phyloP scores from a whole-genome alignment of 2,113 vertebrate genomes.

The Vanacampus margaritifer region DNA sequence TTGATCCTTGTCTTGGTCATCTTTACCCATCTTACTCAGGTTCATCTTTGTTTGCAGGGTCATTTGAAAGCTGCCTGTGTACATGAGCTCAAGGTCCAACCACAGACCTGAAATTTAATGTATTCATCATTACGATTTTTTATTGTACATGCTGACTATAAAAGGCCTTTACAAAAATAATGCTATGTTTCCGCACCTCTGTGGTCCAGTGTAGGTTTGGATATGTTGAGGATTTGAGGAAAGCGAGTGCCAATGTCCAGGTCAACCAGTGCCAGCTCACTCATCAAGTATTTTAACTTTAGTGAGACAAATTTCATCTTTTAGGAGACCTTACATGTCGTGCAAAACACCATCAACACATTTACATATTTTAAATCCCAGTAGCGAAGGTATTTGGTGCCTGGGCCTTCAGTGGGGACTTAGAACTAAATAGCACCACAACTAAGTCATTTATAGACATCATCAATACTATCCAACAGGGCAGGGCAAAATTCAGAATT shows the following conservation, averaged over 20 bases:
- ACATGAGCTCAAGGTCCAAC: conserved; percentile 81
- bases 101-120: conserved; percentile 72
- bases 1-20: conserved; percentile 65
- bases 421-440: too few relatives aligned
- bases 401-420: too few relatives aligned
- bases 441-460: too few relatives aligned
- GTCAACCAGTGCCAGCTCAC: conserved; percentile 78
- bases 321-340: too few relatives aligned
- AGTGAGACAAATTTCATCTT: conserved; percentile 20
- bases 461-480: too few relatives aligned
- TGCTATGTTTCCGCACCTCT: conserved; percentile 60
- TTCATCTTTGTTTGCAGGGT: conserved; percentile 86
- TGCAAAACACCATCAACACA: too few relatives aligned
- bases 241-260: conserved; percentile 83
- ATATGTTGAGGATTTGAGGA: conserved; percentile 75
- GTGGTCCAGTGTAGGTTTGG: conserved; percentile 74
- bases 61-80: conserved; percentile 82
- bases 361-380: too few relatives aligned
- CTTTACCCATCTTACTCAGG: conserved; percentile 81
- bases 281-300: conserved; percentile 85
- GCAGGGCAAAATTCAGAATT: too few relatives aligned
- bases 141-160: too few relatives aligned
- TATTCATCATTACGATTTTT: background rate
- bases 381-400: too few relatives aligned
- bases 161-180: too few relatives aligned